Evolutionary conservation across 2,888 invertebrate species (phyloP), one percentile per base, ranked within the genome.

Genomic region (Malthinus seriepunctatus): DNA sequence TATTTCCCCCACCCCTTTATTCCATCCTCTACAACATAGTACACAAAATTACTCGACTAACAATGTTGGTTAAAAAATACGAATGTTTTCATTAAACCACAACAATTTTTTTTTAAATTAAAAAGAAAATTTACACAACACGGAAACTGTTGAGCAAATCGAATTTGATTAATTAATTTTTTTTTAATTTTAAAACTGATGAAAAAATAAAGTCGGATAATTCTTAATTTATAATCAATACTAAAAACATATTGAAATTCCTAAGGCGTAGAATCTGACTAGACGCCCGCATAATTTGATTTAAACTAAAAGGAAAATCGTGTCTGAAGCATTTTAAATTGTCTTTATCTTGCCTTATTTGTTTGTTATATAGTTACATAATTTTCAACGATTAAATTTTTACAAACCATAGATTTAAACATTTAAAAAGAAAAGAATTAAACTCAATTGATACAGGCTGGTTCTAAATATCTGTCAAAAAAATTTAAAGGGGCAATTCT

Each of bases 221-320:
- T 54, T 48, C 58, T 54, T 55, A 62, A 58, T 55, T 62, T 57
- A 62, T 60, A 63, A 63, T 63, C 60, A 53, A 63, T 60, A 59
- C 34, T 46, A 46, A 39, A 56, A 48, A 56, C 54, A 54, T 63
- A 63, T 63, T 63, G 50, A 63, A 63, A 63, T 63, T 63, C 63
- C 46, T 52, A 32, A 50, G 34, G 42, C 56, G 62, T 53, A 37
- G 46, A 50, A 51, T 46, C 52, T 52, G 56, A 50, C 57, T 57
- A 62, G 58, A 57, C 54, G 50, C 48, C 39, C 62, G 58, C 54
- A 54, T 58, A 62, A 58, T 58, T 57, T 58, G 46, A 62, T 62
- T 47, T 54, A 62, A 58, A 58, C 62, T 62, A 62, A 62, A 62
- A 62, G 57, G 62, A 62, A 62, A 62, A 51, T 54, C 62, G 42